Base-by-base conservation (phyloP, 2,113 vertebrate species). In the Urocolius indicus region DNA sequence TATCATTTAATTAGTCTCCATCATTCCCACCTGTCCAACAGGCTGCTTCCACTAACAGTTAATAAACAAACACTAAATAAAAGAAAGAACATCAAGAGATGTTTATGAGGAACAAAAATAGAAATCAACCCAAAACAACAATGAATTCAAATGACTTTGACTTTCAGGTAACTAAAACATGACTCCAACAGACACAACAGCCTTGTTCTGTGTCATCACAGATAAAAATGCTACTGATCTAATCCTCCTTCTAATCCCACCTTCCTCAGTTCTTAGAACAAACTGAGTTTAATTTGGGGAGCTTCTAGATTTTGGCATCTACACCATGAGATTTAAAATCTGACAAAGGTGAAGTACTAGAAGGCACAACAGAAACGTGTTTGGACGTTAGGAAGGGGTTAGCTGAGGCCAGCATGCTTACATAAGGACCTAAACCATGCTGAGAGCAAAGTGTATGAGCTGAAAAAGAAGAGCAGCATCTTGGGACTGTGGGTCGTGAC, bases 391-490 rank as follows among this genome's bases (percentile, higher is more conserved):
- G 73, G 32, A 81, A 30, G 55, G 93, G 92, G 93, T 96, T 93
- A 96, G 83, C 80, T 87, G 90, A 97, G 96, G 96, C 52, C 88
- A 93, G 45, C 2, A 3, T 38, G 54, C 90, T 97, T 96, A 96
- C 80, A 72, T 96, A 97, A 96, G 92, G 76, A 90, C 49, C 79
- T 84, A 84, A 93, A 86, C 74, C 0, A 0, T 32, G 57, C 85
- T 65, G 83, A 65, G 48, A 94, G 90, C 92, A 93, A 95, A 86
- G 89, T 11, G 3, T 30, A 71, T 7, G 30, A 90, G 83, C 83
- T 54, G 83, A 80, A 88, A 86, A 86, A 38, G 65, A 94, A 86
- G 57, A 86, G 65, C 80, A 92, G 82, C 59, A 84, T 81, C 88
- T 84, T 86, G 36, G n/a, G 55, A 69, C 48, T 30, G 21, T 20